Evolutionary conservation across 1,140 invertebrate genomes (phyloP), one percentile per base, ranked within the genome.

Genomic region (honey bee (Apis mellifera)): DNA sequence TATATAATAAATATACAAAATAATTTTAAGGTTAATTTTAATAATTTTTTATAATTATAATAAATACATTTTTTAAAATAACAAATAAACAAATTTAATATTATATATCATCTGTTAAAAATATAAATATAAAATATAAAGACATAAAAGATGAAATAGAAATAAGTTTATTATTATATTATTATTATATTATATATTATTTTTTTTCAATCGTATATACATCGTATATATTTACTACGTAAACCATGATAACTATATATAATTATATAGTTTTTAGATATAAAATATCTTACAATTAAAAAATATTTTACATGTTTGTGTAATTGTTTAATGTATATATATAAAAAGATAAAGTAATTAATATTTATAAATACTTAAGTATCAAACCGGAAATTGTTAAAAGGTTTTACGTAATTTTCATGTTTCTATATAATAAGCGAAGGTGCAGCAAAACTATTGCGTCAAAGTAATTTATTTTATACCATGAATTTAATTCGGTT

Each of bases 401-500:
- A 3, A 19, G 50, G 32, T 19, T 84, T 86, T 85, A 86, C 57
- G 50, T 82, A 85, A 86, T 59, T 60, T 50, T 60, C 12, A n/a
- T 19, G 21, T 54, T 59, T 26, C 9, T 42, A 3, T 48, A 17
- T 78, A 55, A 62, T 48, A 78, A 54, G 42, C 65, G 73, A 62
- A 55, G 15, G 23, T 60, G 13, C 1, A 72, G 54, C 19, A 42
- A 42, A 26, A 8, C 11, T 26, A 11, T 4, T 1, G 42, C 42
- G 11, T 50, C 9, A 60, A 77, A 78, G 21, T 81, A 81, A 74
- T 69, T 84, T 80, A 50, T 52, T 59, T 77, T 48, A 32, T 72
- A 83, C 19, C 54, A 88, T 88, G 86, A 57, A 32, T 23, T 50
- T 84, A 57, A 60, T 71, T 23, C 70, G 86, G 86, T 88, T 82